phyloP scores from a whole-genome alignment of 2,888 invertebrate genomes.

The Heliconius hortense region DNA sequence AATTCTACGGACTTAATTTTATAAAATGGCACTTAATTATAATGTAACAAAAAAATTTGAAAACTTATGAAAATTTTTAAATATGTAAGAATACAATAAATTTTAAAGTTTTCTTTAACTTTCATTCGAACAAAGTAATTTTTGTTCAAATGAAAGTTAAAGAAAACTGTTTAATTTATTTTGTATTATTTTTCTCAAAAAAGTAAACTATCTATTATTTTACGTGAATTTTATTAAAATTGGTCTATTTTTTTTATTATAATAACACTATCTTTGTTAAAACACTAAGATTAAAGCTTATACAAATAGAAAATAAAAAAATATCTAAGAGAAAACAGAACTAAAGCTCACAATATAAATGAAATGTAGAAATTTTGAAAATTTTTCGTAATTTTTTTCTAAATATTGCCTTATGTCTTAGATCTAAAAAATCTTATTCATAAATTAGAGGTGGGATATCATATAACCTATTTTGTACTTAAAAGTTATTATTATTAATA shows the following conservation, averaged over 20 bases:
- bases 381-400: conserved; percentile 25
- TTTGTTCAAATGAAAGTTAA: too few species aligned
- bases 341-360: not conserved
- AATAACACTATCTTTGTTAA: not conserved
- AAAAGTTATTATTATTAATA: conserved; percentile 52
- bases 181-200: not conserved
- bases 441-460: conserved; percentile 55
- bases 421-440: conserved; percentile 38
- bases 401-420: conserved; percentile 44
- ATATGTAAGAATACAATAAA: too few species aligned
- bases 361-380: conserved; percentile 10
- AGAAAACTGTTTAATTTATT: not conserved
- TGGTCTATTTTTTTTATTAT: not conserved
- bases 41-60: not conserved
- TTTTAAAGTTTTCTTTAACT: too few species aligned
- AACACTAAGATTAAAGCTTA: conserved; percentile 13
- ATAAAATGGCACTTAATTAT: conserved; percentile 18
- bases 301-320: not conserved
- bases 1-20: not conserved
- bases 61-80: not conserved
- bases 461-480: conserved; percentile 56
- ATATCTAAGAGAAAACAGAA: not conserved
- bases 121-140: too few species aligned
- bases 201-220: not conserved
- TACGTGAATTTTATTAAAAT: not conserved